A percentile compares a stretch with the other conserved stretches of the same genome.
phyloP scores from a whole-genome alignment of 2,888 invertebrate genomes.

The Oscheius sp. region DNA sequence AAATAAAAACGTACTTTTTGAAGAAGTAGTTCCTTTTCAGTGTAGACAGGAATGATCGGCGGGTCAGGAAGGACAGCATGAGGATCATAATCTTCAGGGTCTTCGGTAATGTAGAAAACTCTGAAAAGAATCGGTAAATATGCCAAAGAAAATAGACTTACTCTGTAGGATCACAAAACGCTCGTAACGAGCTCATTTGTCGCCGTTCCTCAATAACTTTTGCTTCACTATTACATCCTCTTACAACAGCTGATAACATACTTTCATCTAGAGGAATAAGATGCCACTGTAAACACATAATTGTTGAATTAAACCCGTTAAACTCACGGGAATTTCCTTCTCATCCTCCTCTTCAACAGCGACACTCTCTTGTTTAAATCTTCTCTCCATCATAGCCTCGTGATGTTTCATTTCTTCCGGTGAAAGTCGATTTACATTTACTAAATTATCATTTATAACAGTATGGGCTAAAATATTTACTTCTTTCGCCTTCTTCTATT shows the following conservation, averaged over 20 bases:
- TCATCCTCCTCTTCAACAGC: constrained; percentile 32
- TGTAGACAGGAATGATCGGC: not conserved
- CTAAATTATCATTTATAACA: constrained; percentile 20
- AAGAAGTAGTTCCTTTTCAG: not conserved
- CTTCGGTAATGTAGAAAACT: constrained; percentile 6
- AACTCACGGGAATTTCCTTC: constrained; percentile 7
- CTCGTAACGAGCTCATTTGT: constrained; percentile 16
- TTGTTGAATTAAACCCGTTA: too few relatives aligned
- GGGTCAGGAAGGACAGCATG: constrained; percentile 13
- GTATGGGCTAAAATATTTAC: constrained; percentile 57
- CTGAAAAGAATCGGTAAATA: too few relatives aligned
- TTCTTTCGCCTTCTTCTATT: constrained; percentile 91
- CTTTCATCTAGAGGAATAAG: constrained; percentile 25
- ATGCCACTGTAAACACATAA: constrained; percentile 33
- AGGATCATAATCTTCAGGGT: constrained; percentile 37
- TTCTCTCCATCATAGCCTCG: constrained; percentile 35
- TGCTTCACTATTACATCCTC: constrained; percentile 32
- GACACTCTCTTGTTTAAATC: constrained; percentile 2
- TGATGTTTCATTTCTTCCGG: constrained; percentile 44
- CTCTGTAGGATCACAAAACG: constrained; percentile 35
- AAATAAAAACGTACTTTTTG: not conserved
- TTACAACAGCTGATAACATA: not conserved
- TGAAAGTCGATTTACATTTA: constrained; percentile 37
- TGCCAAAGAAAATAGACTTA: constrained; percentile 11
- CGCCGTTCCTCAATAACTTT: constrained; percentile 24